Evolutionary conservation across 2,113 vertebrate genomes (phyloP).

Genomic region (Strigops habroptila): DNA sequence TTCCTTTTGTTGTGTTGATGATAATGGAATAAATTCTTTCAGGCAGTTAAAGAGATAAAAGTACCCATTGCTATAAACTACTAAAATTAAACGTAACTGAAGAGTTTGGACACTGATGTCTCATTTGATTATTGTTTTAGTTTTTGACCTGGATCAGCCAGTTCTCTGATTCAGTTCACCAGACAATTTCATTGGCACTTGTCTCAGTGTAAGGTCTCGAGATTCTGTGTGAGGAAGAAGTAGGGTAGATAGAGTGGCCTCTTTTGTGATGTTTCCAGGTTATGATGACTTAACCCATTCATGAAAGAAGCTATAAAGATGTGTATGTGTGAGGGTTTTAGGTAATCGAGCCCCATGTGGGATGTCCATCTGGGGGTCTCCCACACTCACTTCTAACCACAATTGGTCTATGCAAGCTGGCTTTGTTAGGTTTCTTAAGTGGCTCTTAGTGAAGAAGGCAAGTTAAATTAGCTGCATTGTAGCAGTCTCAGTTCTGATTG

Average conservation of each 20-base stretch:
- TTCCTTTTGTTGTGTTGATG: not conserved
- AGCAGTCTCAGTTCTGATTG: not conserved
- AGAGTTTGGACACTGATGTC: not conserved
- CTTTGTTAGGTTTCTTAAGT: not conserved
- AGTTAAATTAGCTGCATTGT: not conserved
- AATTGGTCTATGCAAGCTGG: not conserved
- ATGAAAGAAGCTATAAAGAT: not conserved
- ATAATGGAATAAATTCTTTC: not conserved
- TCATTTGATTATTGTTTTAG: not conserved
- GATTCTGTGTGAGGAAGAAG: not conserved
- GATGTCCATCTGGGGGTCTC: not conserved
- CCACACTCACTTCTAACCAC: not conserved
- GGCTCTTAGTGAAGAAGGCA: not conserved
- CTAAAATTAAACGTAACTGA: not conserved
- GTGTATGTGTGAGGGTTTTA: accelerated
- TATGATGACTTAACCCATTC: not conserved
- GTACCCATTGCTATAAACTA: not conserved
- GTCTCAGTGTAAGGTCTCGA: not conserved
- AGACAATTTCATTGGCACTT: not conserved
- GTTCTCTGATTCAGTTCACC: not conserved
- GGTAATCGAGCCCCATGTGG: not conserved
- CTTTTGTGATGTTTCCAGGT: not conserved
- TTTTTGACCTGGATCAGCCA: not conserved
- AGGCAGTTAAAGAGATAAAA: not conserved
- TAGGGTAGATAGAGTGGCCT: not conserved